Base-by-base conservation (phyloP, 2,113 vertebrate genomes). In the Ictidomys tridecemlineatus region DNA sequence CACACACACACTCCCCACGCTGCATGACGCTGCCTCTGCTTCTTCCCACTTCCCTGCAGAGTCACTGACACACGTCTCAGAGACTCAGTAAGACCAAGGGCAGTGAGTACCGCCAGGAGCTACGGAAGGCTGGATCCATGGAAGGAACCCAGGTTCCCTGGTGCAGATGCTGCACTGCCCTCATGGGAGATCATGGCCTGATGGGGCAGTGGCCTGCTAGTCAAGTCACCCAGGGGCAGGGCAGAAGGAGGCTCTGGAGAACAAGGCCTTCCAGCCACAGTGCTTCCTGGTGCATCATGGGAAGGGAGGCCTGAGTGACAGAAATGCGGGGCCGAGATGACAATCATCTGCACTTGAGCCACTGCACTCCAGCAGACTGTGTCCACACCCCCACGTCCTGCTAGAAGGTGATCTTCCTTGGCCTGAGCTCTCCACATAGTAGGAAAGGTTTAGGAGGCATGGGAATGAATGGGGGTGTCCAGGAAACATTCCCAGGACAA, bases 301-400 rank as follows among this genome's bases (percentile, higher is more conserved):
- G 39, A 42, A 26, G 22, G 16, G 22, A 83, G 65, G 13, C 4
- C 6, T 1, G 4, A 8, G 28, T 1, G 48, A 72, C 4, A 53
- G 6, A 26, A 8, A 37, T 1, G 0, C 42, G 76, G 26, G n/a
- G 20, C 67, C 39, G 32, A 77, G 82, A 13, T n/a, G 2, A 24
- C 0, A 0, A 13, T 4, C 48, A 16, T 13, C 82, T 73, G 12
- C 0, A 6, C 32, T 24, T 0, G 1, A 17, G 30, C 8, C 1
- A 0, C 1, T 37, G 22, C 20, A 13, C 7, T 17, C 69, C 26
- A 48, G 45, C 45, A 48, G 45, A 48, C 45, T 48, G 45, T 48
- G 5, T 3, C 73, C 39, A 39, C 3, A 34, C n/a, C 39, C 30
- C 8, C 1, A 9, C 12, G 20, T n/a, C 18, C 56, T 37, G 2